Evolutionary conservation across 2,113 vertebrate species (phyloP).

Genomic region (Corapipo altera): DNA sequence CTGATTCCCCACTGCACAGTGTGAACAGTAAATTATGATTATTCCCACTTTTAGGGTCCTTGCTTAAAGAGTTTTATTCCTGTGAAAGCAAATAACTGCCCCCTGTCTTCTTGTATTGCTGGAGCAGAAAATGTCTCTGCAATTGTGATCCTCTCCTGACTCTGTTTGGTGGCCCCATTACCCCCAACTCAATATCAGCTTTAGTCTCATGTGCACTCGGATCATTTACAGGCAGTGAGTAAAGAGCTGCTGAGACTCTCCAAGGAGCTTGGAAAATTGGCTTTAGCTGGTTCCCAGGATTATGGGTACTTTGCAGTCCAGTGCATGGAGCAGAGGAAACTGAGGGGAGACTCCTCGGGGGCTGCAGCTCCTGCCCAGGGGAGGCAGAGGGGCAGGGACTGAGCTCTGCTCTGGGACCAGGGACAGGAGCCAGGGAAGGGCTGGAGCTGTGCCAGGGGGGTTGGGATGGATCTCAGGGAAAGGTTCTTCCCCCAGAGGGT

Average conservation of each 20-base stretch:
- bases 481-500: not conserved
- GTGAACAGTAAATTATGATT: not conserved
- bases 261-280: not conserved
- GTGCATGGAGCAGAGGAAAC: not conserved
- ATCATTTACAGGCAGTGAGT: not conserved
- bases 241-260: not conserved
- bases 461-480: not conserved
- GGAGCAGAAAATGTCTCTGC: constrained; percentile 15
- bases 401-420: not conserved
- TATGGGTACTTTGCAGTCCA: not conserved
- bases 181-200: not conserved
- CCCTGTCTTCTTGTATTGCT: not conserved
- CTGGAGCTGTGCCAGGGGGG: not conserved
- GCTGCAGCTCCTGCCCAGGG: not conserved
- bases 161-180: not conserved
- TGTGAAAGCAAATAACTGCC: not conserved
- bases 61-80: not conserved
- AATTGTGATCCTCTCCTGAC: not conserved
- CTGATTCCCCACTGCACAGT: not conserved
- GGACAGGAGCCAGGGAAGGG: not conserved
- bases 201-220: not conserved
- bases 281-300: not conserved
- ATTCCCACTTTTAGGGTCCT: not conserved
- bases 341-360: not conserved
- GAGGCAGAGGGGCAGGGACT: not conserved